These are phyloP conservation scores for Molorchus minor DNA, from an alignment of 2,888 invertebrate species.

Conservation along the genomic window DNA sequence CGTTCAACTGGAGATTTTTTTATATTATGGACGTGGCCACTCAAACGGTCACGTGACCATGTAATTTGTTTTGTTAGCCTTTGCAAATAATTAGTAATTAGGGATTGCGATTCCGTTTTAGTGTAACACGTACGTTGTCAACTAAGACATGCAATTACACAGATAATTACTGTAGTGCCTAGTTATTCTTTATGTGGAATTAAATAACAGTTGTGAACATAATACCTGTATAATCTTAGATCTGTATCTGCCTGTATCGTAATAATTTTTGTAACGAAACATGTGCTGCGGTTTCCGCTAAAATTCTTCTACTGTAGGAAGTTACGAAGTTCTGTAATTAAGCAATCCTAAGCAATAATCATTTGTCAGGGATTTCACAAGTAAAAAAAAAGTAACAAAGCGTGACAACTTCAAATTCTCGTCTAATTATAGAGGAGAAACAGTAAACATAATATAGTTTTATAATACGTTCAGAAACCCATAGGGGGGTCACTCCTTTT, in stretches of 20 bases:
- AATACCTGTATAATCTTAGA: constrained; percentile 22
- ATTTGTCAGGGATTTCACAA: constrained; percentile 45
- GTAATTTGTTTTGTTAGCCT: too few relatives aligned
- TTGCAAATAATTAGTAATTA: too few relatives aligned
- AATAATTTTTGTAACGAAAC: constrained; percentile 13
- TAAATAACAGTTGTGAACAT: constrained; percentile 22
- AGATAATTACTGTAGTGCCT: constrained; percentile 11
- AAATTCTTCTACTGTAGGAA: constrained; percentile 35
- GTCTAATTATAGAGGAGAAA: constrained; percentile 48
- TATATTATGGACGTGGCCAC: too few relatives aligned
- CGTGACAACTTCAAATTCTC: constrained; percentile 49
- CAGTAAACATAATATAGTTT: constrained; percentile 54
- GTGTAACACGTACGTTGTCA: constrained; percentile 16
- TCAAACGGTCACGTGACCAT: too few relatives aligned
- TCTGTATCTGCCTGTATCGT: constrained; percentile 17
- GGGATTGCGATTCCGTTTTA: background rate
- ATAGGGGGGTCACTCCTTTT: constrained; percentile 59
- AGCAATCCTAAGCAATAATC: constrained; percentile 40
- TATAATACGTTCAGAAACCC: constrained; percentile 53
- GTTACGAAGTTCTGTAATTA: constrained; percentile 40
- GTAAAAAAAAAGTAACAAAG: constrained; percentile 48
- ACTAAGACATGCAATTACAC: constrained; percentile 11
- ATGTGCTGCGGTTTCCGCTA: constrained; percentile 19
- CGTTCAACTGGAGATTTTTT: constrained; percentile 8
- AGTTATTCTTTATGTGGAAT: constrained; percentile 10